These are phyloP conservation scores for Digitonthophagus gazella DNA, from an alignment of 2,888 invertebrate genomes.

Conservation along the genomic window DNA sequence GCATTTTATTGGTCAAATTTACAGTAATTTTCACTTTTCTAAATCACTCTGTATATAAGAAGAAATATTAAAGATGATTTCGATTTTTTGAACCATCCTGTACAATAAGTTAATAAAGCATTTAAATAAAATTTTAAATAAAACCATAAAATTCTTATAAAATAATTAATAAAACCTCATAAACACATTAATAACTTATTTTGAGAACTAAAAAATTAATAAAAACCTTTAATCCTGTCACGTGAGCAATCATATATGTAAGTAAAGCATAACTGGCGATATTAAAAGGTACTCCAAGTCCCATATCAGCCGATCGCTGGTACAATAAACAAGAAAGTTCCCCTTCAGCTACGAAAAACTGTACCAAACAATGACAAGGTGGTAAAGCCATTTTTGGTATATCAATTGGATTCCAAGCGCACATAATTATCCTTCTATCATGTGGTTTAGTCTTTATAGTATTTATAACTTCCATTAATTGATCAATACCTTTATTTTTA, in stretches of 20 bases:
- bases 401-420: slow-evolving; percentile 92
- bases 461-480: slow-evolving; percentile 76
- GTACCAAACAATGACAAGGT: slow-evolving; percentile 91
- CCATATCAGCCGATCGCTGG: slow-evolving; percentile 96
- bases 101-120: too few species aligned
- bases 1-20: too few species aligned
- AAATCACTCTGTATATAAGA: too few species aligned
- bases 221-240: slow-evolving; percentile 77
- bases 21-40: too few species aligned
- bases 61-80: too few species aligned
- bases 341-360: slow-evolving; percentile 84
- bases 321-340: slow-evolving; percentile 89
- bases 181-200: too few species aligned
- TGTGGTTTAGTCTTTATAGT: slow-evolving; percentile 77
- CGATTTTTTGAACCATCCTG: too few species aligned
- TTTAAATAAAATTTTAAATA: too few species aligned
- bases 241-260: slow-evolving; percentile 93
- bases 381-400: slow-evolving; percentile 89
- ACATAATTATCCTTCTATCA: slow-evolving; percentile 87
- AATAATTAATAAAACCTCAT: background rate
- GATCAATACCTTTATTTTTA: slow-evolving; percentile 78
- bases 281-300: slow-evolving; percentile 95
- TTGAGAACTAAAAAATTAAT: background rate
- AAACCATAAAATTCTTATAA: too few species aligned
- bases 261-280: slow-evolving; percentile 93